Percentiles rank a stretch among this genome's conserved stretches.
Conservation (phyloP, 2,888 invertebrate genomes). For the Parnassius smintheus region DNA sequence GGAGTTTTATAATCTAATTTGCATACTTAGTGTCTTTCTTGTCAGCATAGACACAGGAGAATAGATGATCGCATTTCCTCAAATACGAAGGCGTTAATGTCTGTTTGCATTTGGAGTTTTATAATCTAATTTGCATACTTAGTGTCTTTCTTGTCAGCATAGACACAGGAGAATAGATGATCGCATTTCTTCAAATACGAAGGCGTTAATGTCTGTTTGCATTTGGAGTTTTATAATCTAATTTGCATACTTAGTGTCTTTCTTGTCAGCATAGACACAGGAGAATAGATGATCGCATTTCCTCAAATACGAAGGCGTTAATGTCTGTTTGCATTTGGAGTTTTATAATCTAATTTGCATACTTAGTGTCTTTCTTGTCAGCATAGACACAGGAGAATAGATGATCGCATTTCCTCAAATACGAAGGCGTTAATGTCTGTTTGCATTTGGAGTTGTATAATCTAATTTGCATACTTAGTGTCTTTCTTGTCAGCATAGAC, state of each 20-base stretch:
- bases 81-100: slow-evolving; percentile 2
- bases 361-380: slow-evolving; percentile 8
- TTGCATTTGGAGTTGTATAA: slow-evolving; percentile 4
- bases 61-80: neutral
- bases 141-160: slow-evolving; percentile 7
- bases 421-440: slow-evolving; percentile 5
- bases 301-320: slow-evolving; percentile 1
- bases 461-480: slow-evolving; percentile 14
- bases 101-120: slow-evolving; percentile 3
- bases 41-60: neutral
- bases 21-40: slow-evolving; percentile 12
- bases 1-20: slow-evolving; percentile 13
- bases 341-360: slow-evolving; percentile 16
- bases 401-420: neutral
- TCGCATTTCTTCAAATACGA: neutral
- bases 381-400: neutral
- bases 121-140: slow-evolving; percentile 15
- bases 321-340: neutral
- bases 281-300: neutral
- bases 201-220: slow-evolving; percentile 2
- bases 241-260: slow-evolving; percentile 14
- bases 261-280: neutral
- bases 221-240: slow-evolving; percentile 9
- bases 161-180: neutral
- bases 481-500: slow-evolving; percentile 6